phyloP scores from a whole-genome alignment of 2,888 invertebrate genomes.

The Amblyjoppa fuscipennis region DNA sequence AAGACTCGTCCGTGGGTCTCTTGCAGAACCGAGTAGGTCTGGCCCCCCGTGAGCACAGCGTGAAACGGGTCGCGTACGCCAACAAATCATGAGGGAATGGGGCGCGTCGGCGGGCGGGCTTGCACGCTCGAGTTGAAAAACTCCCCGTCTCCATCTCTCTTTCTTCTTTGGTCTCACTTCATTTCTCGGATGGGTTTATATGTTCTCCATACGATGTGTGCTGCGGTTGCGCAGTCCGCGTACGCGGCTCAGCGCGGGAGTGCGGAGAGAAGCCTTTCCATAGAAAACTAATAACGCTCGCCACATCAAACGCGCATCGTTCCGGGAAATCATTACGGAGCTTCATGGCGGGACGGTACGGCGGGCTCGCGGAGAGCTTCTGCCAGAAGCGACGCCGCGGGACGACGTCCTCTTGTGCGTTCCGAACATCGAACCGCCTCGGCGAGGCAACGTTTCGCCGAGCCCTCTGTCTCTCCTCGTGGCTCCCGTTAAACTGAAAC shows the following conservation, averaged over 20 bases:
- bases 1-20: conserved; percentile 45
- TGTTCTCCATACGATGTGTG: conserved; percentile 7
- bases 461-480: conserved; percentile 4
- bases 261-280: conserved; percentile 74
- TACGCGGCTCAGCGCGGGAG: conserved; percentile 28
- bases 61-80: conserved; percentile 55
- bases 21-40: conserved; percentile 38
- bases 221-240: neutral
- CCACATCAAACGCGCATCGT: conserved; percentile 77
- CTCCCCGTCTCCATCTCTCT: neutral
- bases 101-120: conserved; percentile 46
- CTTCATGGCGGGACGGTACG: conserved; percentile 46
- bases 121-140: conserved; percentile 35
- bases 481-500: conserved; percentile 20
- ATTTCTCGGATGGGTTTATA: conserved; percentile 2
- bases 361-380: conserved; percentile 6
- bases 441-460: conserved; percentile 1
- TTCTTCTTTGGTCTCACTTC: conserved; percentile 6
- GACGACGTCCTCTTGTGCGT: neutral
- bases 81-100: conserved; percentile 62
- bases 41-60: conserved; percentile 61
- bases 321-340: conserved; percentile 78
- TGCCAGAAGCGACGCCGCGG: neutral
- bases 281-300: conserved; percentile 78
- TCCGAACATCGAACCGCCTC: conserved; percentile 21